A percentile compares a stretch with the other conserved stretches of the same genome.
Conservation (phyloP, 2,888 invertebrate genomes). For the Ichneumon xanthorius region DNA sequence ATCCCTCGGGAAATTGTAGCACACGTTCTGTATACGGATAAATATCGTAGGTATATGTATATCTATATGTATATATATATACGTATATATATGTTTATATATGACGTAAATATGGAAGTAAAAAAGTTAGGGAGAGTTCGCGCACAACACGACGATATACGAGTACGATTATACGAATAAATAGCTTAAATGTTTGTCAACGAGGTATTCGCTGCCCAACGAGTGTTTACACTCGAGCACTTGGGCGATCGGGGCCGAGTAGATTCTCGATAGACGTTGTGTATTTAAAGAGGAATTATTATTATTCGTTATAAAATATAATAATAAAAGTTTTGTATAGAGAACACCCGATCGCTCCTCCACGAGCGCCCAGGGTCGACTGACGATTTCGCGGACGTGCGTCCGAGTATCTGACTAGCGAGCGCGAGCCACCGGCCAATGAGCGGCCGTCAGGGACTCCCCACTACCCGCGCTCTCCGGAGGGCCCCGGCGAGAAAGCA, state of each 20-base stretch:
- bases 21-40: not conserved
- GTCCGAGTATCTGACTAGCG: conserved; percentile 79
- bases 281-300: no score
- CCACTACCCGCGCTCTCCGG: conserved; percentile 34
- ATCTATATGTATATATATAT: not conserved
- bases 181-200: no score
- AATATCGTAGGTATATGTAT: not conserved
- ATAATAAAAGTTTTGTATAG: not conserved
- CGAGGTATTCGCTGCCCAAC: no score
- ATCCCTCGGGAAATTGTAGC: not conserved
- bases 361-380: conserved; percentile 81
- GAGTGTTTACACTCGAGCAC: no score
- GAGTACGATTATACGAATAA: no score
- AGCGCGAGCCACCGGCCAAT: conserved; percentile 84
- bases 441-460: conserved; percentile 39
- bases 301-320: no score
- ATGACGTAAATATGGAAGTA: not conserved
- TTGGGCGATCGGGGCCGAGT: no score
- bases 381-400: conserved; percentile 78
- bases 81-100: not conserved
- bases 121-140: no score
- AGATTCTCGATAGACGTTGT: no score
- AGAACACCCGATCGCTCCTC: conserved; percentile 68
- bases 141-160: no score
- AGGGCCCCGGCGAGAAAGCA: conserved; percentile 37